Base-by-base conservation (phyloP, 1,140 invertebrate genomes). In the Drosophila arawakana region DNA sequence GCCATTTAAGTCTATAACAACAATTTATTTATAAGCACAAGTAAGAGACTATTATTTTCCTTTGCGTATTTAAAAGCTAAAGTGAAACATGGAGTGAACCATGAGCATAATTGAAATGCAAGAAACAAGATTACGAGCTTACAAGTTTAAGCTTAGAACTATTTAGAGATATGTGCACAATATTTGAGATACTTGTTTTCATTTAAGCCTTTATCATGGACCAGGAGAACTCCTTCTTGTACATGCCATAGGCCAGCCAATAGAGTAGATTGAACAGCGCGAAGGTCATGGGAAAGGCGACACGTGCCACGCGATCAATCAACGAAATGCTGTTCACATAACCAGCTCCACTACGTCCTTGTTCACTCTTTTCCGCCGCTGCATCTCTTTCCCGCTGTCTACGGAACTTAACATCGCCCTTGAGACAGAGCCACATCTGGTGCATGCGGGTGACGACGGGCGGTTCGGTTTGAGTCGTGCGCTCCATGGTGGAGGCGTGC, bases 211-310 rank as follows among this genome's bases (percentile, higher is more conserved):
- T 90, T 1, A 90, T 79, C 37, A 80, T 83, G 55, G 79, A 81
- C 91, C 91, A 92, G 5, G 80, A 81, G 54, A 92, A 92, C 66
- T 92, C 91, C 21, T 91, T 91, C 43, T 92, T 91, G 55, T 89
- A 91, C 85, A 92, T 91, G 37, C 86, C 90, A 18, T 92, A 92
- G 1, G 79, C 80, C 66, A 97, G 93, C 97, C 97, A 98, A 92
- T 98, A 98, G 85, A 96, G 95, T 21, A 98, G 89, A 86, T 98
- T 98, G 46, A 98, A 95, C 0, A 97, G 92, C 0, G 95, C 94
- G 89, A 98, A 98, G 1, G 97, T 97, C 2, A 96, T 94, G 2
- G 98, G 98, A 91, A 99, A 99, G 13, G 97, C 92, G 55, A 98
- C 93, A 35, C 97, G 94, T 0, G 97, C 96, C 0, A 97, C 94